These are phyloP conservation scores for Chalcosyrphus nemorum DNA, from an alignment of 2,888 invertebrate species.

Conservation along the genomic window DNA sequence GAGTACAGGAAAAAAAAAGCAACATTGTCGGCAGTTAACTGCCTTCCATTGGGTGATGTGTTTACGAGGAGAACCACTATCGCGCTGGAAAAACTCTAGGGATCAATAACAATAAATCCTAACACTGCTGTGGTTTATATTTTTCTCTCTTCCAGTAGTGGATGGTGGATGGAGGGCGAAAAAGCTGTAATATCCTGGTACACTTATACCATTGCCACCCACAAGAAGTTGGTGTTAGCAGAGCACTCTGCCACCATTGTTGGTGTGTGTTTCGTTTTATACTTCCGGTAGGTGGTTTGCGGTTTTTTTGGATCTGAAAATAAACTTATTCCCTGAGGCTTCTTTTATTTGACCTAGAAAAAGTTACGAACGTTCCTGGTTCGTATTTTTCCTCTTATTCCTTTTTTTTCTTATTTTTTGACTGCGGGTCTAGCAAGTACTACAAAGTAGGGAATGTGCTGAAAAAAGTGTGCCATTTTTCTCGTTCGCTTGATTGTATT, in stretches of 20 bases:
- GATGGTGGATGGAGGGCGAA: background rate
- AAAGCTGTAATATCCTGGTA: background rate
- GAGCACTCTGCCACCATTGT: constrained; percentile 10
- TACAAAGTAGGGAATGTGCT: background rate
- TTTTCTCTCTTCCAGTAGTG: constrained; percentile 18
- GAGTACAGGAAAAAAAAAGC: constrained; percentile 8
- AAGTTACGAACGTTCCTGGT: constrained; percentile 12
- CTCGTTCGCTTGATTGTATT: constrained; percentile 16
- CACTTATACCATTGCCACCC: constrained; percentile 40
- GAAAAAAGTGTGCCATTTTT: background rate
- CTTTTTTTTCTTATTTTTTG: background rate
- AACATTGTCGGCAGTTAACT: constrained; percentile 57
- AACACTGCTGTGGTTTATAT: constrained; percentile 71
- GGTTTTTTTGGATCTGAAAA: constrained; percentile 28
- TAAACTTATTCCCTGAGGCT: constrained; percentile 41
- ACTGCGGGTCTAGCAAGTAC: background rate
- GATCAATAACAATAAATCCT: constrained; percentile 73
- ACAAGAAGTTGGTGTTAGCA: constrained; percentile 20
- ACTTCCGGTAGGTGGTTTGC: background rate
- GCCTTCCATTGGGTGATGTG: constrained; percentile 65
- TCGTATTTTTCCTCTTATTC: background rate
- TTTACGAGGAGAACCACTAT: constrained; percentile 68
- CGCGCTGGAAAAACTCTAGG: constrained; percentile 56
- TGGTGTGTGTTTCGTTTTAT: constrained; percentile 23
- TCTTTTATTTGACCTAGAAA: constrained; percentile 53